Conservation (phyloP, 2,888 invertebrate genomes). For the Xestia xanthographa region DNA sequence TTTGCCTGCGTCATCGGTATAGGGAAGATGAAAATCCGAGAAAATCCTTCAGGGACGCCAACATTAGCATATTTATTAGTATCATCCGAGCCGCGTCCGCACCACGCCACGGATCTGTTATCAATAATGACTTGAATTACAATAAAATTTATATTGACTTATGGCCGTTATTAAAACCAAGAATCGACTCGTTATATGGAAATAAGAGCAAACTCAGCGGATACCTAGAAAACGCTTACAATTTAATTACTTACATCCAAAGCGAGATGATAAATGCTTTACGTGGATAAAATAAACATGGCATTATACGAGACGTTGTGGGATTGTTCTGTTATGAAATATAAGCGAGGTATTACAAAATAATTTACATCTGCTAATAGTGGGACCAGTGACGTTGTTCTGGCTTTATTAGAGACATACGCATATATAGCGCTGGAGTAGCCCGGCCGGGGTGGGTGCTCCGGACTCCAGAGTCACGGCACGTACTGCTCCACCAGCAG, state of each 20-base stretch:
- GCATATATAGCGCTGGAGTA: constrained; percentile 10
- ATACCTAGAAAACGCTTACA: constrained; percentile 48
- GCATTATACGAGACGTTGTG: constrained; percentile 12
- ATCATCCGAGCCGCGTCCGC: constrained; percentile 80
- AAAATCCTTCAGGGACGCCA: constrained; percentile 86
- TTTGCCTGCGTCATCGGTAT: constrained; percentile 83
- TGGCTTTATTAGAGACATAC: constrained; percentile 61
- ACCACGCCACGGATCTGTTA: constrained; percentile 78
- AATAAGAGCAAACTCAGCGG: constrained; percentile 51
- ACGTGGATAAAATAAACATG: constrained; percentile 49
- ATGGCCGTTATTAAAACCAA: constrained; percentile 60
- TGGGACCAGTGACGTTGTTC: constrained; percentile 57
- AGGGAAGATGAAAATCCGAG: constrained; percentile 85
- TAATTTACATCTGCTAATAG: constrained; percentile 69
- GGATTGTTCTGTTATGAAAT: constrained; percentile 50
- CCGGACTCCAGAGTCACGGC: constrained; percentile 70
- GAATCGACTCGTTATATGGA: constrained; percentile 45
- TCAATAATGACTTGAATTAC: constrained; percentile 84
- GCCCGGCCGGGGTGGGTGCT: constrained; percentile 36
- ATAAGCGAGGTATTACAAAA: constrained; percentile 62
- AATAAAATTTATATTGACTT: constrained; percentile 75
- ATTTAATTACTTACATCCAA: constrained; percentile 48
- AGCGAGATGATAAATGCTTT: constrained; percentile 41
- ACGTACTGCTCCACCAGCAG: constrained; percentile 74
- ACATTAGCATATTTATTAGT: constrained; percentile 88